Percentiles rank a stretch among this genome's conserved stretches.
Conservation (phyloP, 2,797 vertebrate species). For the Poecilia gillii region DNA sequence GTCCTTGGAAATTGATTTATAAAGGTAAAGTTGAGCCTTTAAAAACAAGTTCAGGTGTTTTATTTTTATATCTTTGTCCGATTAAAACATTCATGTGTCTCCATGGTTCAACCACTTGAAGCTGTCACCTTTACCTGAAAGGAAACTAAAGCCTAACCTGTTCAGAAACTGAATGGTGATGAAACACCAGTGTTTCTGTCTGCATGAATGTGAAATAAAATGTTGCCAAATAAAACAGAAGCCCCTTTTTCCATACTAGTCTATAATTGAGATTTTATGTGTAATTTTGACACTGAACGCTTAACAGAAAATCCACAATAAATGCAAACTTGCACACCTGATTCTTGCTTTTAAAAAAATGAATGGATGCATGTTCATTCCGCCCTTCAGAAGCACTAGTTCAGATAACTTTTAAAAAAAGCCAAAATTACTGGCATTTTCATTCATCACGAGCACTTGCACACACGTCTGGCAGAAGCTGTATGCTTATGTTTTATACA, state of each 20-base stretch:
- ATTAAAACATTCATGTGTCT: background rate
- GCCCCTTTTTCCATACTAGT: background rate
- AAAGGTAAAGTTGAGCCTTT: background rate
- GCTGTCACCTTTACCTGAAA: background rate
- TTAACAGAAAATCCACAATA: background rate
- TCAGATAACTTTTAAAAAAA: background rate
- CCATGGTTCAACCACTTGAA: background rate
- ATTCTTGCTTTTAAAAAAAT: constrained; percentile 1
- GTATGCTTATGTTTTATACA: background rate
- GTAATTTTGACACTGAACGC: background rate
- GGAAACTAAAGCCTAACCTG: background rate
- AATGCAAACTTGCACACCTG: background rate
- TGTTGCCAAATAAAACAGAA: background rate
- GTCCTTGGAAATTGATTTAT: background rate
- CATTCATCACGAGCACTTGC: background rate
- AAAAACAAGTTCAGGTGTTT: background rate
- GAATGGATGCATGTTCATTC: background rate
- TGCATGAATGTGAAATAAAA: background rate
- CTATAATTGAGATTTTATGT: background rate
- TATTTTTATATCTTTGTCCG: background rate
- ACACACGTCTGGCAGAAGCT: background rate
- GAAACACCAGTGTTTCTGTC: background rate
- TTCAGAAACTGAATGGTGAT: background rate
- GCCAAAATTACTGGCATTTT: background rate
- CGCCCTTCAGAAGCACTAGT: background rate